phyloP scores from a whole-genome alignment of 2,113 vertebrate species.

The Psilopogon haemacephalus region DNA sequence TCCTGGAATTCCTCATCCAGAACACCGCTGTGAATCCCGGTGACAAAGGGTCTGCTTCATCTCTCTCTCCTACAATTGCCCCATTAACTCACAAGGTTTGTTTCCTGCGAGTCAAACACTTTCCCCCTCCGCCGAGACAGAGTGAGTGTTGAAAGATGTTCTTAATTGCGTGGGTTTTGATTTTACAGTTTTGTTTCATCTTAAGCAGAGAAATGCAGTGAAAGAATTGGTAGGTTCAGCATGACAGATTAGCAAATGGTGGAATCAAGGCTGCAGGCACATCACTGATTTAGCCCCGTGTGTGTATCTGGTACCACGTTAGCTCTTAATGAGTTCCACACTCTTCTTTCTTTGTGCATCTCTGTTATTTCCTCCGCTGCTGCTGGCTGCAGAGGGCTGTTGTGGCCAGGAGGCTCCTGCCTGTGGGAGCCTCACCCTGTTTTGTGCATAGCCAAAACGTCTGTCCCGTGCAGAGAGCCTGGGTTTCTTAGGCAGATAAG shows the following conservation, averaged over 20 bases:
- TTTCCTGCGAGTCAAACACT: rapidly evolving
- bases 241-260: not conserved
- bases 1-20: not conserved
- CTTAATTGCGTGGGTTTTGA: not conserved
- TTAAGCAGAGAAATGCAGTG: not conserved
- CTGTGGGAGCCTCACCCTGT: not conserved
- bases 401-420: not conserved
- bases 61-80: not conserved
- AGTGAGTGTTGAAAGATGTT: not conserved
- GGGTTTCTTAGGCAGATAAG: not conserved
- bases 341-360: not conserved
- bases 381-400: not conserved
- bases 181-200: not conserved
- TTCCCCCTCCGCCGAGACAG: not conserved
- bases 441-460: rapidly evolving
- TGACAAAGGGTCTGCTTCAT: not conserved
- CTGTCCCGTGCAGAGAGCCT: not conserved
- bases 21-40: not conserved
- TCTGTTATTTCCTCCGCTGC: not conserved
- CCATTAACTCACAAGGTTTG: not conserved
- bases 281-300: not conserved
- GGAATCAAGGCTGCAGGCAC: not conserved
- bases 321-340: not conserved
- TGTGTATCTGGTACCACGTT: not conserved
- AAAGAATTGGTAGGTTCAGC: not conserved